A percentile compares a stretch with the other conserved stretches of the same genome.
phyloP scores from a whole-genome alignment of 2,888 invertebrate species.

The Phyllotreta cruciferae region DNA sequence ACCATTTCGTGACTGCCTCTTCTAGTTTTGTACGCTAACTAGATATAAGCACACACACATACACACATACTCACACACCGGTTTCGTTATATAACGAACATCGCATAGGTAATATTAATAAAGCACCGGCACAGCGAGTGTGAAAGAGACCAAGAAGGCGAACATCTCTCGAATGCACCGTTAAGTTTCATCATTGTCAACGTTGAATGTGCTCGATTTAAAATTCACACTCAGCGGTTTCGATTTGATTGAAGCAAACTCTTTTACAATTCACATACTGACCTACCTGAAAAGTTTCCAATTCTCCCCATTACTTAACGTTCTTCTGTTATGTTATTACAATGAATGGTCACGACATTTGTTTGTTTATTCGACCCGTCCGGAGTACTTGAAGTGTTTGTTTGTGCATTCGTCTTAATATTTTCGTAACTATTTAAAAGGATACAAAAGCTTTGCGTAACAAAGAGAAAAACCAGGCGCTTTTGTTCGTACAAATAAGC shows the following conservation, averaged over 20 bases:
- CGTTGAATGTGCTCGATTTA: slow-evolving; percentile 20
- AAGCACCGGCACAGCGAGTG: slow-evolving; percentile 31
- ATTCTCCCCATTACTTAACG: too few species aligned
- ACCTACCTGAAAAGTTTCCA: too few species aligned
- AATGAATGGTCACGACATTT: not conserved
- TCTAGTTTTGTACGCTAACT: slow-evolving; percentile 12
- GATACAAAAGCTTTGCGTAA: slow-evolving; percentile 21
- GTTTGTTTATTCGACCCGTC: not conserved
- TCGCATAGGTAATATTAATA: slow-evolving; percentile 30
- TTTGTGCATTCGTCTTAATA: not conserved
- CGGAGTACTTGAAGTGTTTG: not conserved
- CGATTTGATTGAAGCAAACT: too few species aligned
- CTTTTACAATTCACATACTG: too few species aligned
- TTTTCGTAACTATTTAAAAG: slow-evolving; percentile 9
- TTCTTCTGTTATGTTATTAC: too few species aligned
- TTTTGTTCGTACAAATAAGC: slow-evolving; percentile 13
- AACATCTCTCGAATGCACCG: slow-evolving; percentile 29
- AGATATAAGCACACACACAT: not conserved
- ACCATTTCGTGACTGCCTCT: slow-evolving; percentile 22
- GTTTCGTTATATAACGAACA: slow-evolving; percentile 27
- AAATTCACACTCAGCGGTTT: too few species aligned
- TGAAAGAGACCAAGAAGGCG: slow-evolving; percentile 20
- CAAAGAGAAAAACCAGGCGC: slow-evolving; percentile 18
- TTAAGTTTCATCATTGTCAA: slow-evolving; percentile 26
- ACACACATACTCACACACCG: slow-evolving; percentile 5